A percentile compares a stretch with the other conserved stretches of the same genome.
phyloP scores from a whole-genome alignment of 2,113 vertebrate genomes.

The Pantherophis guttatus region DNA sequence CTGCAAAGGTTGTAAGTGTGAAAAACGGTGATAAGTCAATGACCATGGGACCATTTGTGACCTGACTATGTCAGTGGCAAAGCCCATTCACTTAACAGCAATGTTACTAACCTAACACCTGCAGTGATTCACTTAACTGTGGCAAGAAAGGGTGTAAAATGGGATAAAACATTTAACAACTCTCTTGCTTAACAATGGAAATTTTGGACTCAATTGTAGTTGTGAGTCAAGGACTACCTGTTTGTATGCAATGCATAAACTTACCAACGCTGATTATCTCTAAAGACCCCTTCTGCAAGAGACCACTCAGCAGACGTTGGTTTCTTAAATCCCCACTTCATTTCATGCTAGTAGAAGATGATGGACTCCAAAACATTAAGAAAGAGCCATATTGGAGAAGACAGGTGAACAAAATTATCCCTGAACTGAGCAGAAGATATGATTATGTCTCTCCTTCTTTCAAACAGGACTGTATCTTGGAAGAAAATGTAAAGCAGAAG shows the following conservation, averaged over 20 bases:
- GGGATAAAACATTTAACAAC: not conserved
- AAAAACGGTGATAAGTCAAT: too few species aligned
- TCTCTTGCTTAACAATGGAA: not conserved
- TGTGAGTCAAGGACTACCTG: not conserved
- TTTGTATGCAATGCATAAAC: not conserved
- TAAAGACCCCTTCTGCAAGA: not conserved
- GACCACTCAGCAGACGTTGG: not conserved
- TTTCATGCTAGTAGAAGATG: not conserved
- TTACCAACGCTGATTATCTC: not conserved
- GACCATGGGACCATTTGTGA: not conserved
- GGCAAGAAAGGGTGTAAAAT: not conserved
- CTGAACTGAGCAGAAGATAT: not conserved
- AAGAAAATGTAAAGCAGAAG: not conserved
- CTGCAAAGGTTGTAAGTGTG: too few species aligned
- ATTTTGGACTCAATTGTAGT: not conserved
- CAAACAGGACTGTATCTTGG: not conserved
- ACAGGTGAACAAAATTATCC: not conserved
- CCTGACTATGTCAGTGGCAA: not conserved
- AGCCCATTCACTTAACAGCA: not conserved
- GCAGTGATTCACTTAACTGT: not conserved
- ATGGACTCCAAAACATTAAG: not conserved
- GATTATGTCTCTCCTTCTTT: not conserved
- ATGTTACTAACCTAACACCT: not conserved
- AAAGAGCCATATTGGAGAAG: not conserved
- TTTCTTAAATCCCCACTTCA: not conserved